phyloP scores from a whole-genome alignment of 2,113 vertebrate genomes.

The Addax nasomaculatus region DNA sequence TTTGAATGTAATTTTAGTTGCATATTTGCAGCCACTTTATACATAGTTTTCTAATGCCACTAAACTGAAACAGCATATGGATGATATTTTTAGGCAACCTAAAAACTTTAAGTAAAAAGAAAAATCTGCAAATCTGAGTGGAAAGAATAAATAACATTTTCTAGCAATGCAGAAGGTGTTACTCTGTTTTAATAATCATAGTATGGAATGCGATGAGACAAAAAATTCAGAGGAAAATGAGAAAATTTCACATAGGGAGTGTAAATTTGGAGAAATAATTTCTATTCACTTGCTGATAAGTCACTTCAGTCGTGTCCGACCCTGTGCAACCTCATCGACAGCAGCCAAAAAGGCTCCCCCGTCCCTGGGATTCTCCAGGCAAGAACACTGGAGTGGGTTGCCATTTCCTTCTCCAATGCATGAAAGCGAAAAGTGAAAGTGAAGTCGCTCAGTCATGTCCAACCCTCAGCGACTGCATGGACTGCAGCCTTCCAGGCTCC shows the following conservation, averaged over 20 bases:
- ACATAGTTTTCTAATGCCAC: not conserved
- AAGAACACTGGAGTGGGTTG: too few relatives aligned
- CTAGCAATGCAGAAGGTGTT: constrained; percentile 2
- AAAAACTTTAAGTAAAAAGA: not conserved
- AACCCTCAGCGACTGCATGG: too few relatives aligned
- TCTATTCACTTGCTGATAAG: not conserved
- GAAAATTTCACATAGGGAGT: not conserved
- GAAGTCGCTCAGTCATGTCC: too few relatives aligned
- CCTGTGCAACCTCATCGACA: too few relatives aligned
- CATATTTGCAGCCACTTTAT: not conserved
- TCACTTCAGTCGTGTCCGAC: too few relatives aligned
- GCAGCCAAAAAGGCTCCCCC: too few relatives aligned
- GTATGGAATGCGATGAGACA: not conserved
- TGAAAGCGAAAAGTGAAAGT: too few relatives aligned
- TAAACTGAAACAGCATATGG: constrained; percentile 13
- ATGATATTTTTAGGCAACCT: constrained; percentile 18
- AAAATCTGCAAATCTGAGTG: not conserved
- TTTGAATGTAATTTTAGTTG: constrained; percentile 54
- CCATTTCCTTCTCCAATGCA: too few relatives aligned
- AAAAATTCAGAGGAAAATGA: not conserved
- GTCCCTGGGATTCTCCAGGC: too few relatives aligned
- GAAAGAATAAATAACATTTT: constrained; percentile 50
- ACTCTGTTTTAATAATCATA: constrained; percentile 23
- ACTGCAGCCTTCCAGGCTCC: too few relatives aligned
- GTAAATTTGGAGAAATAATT: not conserved